These are phyloP conservation scores for Xenentodon cancila DNA, from an alignment of 2,797 vertebrate species.

Conservation along the genomic window DNA sequence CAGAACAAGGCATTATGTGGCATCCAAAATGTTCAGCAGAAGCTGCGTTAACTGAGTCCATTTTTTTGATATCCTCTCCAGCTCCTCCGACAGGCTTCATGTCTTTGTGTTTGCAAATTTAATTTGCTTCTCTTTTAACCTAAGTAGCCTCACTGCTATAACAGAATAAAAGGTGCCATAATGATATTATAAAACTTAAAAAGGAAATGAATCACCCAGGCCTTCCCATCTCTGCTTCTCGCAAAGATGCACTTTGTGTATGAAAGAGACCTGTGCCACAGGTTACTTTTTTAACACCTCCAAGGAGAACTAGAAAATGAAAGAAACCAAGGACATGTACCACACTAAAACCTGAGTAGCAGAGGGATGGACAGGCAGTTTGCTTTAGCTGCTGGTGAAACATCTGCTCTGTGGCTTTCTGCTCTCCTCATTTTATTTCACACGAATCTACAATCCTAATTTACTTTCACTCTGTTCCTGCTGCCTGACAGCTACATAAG, in stretches of 20 bases:
- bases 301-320: neutral
- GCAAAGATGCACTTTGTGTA: slow-evolving; percentile 10
- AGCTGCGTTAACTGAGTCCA: slow-evolving; percentile 55
- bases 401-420: slow-evolving; percentile 3
- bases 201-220: slow-evolving; percentile 54
- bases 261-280: neutral
- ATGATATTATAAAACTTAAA: slow-evolving; percentile 64
- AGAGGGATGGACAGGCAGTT: neutral
- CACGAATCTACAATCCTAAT: slow-evolving; percentile 21
- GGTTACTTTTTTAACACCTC: slow-evolving; percentile 2
- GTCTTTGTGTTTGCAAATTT: slow-evolving; percentile 69
- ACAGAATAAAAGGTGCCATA: slow-evolving; percentile 69
- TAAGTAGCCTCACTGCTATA: slow-evolving; percentile 49
- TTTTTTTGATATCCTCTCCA: slow-evolving; percentile 57
- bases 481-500: slow-evolving; percentile 38
- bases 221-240: slow-evolving; percentile 11
- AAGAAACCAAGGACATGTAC: neutral
- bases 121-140: slow-evolving; percentile 73
- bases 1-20: slow-evolving; percentile 42
- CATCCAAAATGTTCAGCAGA: slow-evolving; percentile 59
- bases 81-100: slow-evolving; percentile 57
- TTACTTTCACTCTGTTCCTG: slow-evolving; percentile 27
- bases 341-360: neutral
- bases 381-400: neutral
- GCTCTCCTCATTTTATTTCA: slow-evolving; percentile 10